A percentile compares a stretch with the other conserved stretches of the same genome.
phyloP scores from a whole-genome alignment of 2,888 invertebrate genomes.

The Dromius quadrimaculatus region DNA sequence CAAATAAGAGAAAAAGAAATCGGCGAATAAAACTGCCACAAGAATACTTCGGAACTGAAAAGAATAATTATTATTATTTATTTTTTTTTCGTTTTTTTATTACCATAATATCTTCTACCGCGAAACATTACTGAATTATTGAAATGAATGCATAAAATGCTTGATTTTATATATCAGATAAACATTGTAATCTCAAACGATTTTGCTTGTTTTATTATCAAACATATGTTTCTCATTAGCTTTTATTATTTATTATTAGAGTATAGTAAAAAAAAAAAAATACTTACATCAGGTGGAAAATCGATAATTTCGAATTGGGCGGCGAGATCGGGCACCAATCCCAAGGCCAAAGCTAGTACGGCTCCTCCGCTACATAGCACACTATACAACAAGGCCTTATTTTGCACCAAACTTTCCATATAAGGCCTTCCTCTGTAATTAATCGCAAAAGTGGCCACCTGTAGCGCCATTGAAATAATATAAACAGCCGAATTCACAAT shows the following conservation, averaged over 20 bases:
- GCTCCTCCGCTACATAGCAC: slow-evolving; percentile 84
- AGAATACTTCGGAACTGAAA: slow-evolving; percentile 91
- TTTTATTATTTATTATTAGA: no score
- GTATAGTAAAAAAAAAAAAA: no score
- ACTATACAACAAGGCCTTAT: slow-evolving; percentile 93
- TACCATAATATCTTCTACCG: no score
- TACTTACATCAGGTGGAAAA: slow-evolving; percentile 89
- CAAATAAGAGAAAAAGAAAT: slow-evolving; percentile 86
- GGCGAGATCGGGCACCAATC: slow-evolving; percentile 86
- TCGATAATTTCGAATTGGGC: slow-evolving; percentile 95
- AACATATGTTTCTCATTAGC: neutral
- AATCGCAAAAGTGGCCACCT: slow-evolving; percentile 94
- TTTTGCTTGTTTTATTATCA: no score
- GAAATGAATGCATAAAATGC: no score
- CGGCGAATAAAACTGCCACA: slow-evolving; percentile 84
- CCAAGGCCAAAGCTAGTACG: slow-evolving; percentile 87
- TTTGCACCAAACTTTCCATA: slow-evolving; percentile 96
- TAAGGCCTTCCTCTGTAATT: slow-evolving; percentile 99
- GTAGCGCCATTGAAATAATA: slow-evolving; percentile 96
- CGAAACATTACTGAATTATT: no score
- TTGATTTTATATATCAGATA: no score
- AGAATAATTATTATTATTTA: no score
- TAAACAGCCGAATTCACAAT: slow-evolving; percentile 98
- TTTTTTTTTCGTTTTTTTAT: no score
- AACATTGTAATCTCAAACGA: no score